Percentiles rank a stretch among this genome's conserved stretches.
Conservation (phyloP, 2,797 vertebrate genomes). For the Cygnus olor region DNA sequence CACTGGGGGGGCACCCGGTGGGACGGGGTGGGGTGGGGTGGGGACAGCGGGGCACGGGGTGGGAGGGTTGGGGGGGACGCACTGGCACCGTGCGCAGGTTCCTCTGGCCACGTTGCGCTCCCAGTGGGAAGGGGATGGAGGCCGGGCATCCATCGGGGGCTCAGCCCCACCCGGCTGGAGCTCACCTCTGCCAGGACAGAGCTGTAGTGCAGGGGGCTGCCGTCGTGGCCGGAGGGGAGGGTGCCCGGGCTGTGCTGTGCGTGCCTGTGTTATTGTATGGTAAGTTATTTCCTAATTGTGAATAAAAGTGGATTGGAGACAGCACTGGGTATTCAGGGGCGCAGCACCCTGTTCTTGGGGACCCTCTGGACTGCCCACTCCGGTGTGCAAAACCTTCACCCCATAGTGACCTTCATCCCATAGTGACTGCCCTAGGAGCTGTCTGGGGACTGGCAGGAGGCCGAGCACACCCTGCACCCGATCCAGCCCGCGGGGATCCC, state of each 20-base stretch:
- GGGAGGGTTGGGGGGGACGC: not conserved
- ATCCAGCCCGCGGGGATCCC: not conserved
- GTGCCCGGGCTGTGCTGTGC: not conserved
- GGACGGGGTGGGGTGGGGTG: not conserved
- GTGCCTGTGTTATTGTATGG: constrained; percentile 67
- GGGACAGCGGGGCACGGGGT: no score
- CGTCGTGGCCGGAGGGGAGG: not conserved
- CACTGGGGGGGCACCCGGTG: not conserved
- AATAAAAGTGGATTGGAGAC: constrained; percentile 71
- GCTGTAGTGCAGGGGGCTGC: not conserved
- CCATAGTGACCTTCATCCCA: not conserved
- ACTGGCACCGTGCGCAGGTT: constrained; percentile 6
- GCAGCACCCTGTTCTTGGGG: not conserved
- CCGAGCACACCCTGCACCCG: accelerated
- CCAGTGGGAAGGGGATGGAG: not conserved
- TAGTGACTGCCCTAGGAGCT: not conserved
- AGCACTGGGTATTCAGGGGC: not conserved
- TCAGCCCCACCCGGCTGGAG: not conserved
- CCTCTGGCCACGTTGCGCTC: not conserved
- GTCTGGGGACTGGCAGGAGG: not conserved
- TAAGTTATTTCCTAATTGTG: constrained; percentile 77
- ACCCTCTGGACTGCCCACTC: not conserved
- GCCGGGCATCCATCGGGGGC: not conserved
- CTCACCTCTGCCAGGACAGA: not conserved
- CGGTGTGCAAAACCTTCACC: not conserved